phyloP scores from a whole-genome alignment of 2,888 invertebrate species.

The Polymixis lichenea region DNA sequence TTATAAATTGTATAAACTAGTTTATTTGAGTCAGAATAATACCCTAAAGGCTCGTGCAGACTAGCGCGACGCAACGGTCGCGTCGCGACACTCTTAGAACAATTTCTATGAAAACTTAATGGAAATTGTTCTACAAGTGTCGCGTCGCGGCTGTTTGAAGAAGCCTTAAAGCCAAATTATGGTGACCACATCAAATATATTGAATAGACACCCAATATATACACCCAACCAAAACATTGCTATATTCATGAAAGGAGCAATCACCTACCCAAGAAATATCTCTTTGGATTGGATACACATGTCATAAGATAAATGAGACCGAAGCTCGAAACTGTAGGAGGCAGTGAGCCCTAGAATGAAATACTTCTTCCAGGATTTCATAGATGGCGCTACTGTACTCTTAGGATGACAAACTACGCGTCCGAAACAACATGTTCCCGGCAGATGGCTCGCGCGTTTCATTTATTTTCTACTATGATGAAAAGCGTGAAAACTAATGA shows the following conservation, averaged over 20 bases:
- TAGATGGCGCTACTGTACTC: slow-evolving; percentile 36
- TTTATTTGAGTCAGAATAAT: slow-evolving; percentile 5
- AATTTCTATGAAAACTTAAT: too few relatives aligned
- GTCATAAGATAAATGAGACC: too few relatives aligned
- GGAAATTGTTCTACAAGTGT: too few relatives aligned
- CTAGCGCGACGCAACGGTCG: too few relatives aligned
- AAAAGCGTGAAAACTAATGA: background rate
- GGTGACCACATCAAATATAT: background rate
- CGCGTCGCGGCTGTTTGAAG: too few relatives aligned
- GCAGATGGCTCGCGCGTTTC: slow-evolving; percentile 15
- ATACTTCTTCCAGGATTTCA: slow-evolving; percentile 3
- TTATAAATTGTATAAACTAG: slow-evolving; percentile 47
- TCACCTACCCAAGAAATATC: background rate
- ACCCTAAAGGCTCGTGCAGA: too few relatives aligned
- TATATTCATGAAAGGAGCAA: too few relatives aligned
- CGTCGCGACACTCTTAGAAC: too few relatives aligned
- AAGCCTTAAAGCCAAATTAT: background rate
- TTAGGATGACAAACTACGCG: background rate
- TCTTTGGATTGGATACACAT: too few relatives aligned
- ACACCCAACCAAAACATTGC: background rate
- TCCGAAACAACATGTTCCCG: background rate
- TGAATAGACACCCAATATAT: too few relatives aligned
- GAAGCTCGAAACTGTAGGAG: too few relatives aligned
- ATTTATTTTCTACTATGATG: background rate
- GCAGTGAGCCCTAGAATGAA: background rate